phyloP scores from a whole-genome alignment of 2,888 invertebrate genomes.

The Tenthredo mesomela region DNA sequence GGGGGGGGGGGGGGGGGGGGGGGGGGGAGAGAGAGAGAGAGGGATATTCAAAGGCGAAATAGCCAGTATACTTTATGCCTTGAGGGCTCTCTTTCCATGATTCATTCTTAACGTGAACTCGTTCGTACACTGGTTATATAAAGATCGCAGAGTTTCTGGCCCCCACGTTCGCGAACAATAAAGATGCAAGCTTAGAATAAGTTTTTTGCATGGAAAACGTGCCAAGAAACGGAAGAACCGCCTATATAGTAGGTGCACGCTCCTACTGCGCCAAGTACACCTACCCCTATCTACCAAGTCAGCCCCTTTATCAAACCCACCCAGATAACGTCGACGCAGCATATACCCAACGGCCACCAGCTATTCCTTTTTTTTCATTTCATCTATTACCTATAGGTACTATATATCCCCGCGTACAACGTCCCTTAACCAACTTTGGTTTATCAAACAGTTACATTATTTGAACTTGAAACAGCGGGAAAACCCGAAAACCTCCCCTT shows the following conservation, averaged over 20 bases:
- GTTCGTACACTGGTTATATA: constrained; percentile 32
- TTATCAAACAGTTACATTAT: no score
- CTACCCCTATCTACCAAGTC: neutral
- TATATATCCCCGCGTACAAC: no score
- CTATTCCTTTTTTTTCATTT: neutral
- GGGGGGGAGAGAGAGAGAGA: neutral
- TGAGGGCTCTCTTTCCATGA: neutral
- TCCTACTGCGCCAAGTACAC: constrained; percentile 28
- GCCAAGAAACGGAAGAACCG: constrained; percentile 48
- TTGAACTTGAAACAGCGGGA: no score
- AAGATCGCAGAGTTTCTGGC: constrained; percentile 29
- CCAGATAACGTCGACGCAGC: constrained; percentile 38
- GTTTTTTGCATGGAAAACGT: constrained; percentile 44
- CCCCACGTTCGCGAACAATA: constrained; percentile 37
- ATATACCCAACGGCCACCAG: neutral
- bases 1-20: no score
- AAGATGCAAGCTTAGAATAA: constrained; percentile 48
- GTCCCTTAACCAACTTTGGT: neutral
- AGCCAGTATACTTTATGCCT: neutral
- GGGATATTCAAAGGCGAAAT: neutral
- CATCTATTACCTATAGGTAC: no score
- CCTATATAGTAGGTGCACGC: neutral
- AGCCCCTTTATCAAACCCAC: constrained; percentile 38
- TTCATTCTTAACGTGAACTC: constrained; percentile 38
- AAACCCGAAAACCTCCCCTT: no score